Conservation (phyloP, 2,113 vertebrate species). For the Paraplagusia blochii region DNA sequence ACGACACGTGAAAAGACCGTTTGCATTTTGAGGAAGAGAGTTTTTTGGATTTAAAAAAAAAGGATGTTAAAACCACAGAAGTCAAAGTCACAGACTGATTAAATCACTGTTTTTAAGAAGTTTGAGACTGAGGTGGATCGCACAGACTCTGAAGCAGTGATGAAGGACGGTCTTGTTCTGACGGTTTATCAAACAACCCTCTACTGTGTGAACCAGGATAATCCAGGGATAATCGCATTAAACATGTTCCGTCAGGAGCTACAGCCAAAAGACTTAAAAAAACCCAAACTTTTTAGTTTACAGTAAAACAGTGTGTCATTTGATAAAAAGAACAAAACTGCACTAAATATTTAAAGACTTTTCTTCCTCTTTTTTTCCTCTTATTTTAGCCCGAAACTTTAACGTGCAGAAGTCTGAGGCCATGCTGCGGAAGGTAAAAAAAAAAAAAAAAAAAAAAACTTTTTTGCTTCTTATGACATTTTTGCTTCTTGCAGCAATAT, state of each 20-base stretch:
- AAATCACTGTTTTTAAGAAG: no score
- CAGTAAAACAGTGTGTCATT: no score
- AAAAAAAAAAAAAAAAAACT: constrained; percentile 13
- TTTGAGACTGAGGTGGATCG: not conserved
- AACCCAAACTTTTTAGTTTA: no score
- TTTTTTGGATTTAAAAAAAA: not conserved
- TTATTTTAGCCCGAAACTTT: constrained; percentile 86
- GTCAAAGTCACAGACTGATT: no score
- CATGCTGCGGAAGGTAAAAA: constrained; percentile 92
- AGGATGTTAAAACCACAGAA: no score
- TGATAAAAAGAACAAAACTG: no score
- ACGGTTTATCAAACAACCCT: constrained; percentile 17
- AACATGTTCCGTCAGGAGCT: constrained; percentile 20
- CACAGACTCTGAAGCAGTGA: not conserved
- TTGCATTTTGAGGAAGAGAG: constrained; percentile 1
- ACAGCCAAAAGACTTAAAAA: constrained; percentile 15
- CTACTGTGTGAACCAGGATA: constrained; percentile 25
- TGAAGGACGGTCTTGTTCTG: constrained; percentile 14
- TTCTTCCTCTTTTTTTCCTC: not conserved
- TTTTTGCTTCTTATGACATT: no score
- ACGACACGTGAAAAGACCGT: not conserved
- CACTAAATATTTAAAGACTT: no score
- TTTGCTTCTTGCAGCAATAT: no score
- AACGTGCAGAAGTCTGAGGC: constrained; percentile 89
- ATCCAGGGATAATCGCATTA: constrained; percentile 70